A percentile compares a stretch with the other conserved stretches of the same genome.
phyloP scores from a whole-genome alignment of 1,140 invertebrate species.

The Philopotamus ludificatus region DNA sequence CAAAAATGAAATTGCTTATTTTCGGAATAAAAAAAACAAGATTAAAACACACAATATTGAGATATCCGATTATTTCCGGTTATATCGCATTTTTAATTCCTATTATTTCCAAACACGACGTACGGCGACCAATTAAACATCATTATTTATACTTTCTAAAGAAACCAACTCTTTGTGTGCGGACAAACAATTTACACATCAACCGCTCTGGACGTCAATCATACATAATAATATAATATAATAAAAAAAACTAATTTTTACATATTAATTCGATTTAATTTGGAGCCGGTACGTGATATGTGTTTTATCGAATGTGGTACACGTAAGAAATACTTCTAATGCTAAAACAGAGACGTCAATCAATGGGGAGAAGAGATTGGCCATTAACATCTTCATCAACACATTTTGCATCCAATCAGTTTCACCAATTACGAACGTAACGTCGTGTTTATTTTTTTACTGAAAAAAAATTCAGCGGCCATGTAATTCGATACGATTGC shows the following conservation, averaged over 20 bases:
- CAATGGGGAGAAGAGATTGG: neutral
- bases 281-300: neutral
- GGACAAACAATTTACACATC: constrained; percentile 22
- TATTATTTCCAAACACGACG: too few relatives aligned
- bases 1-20: too few relatives aligned
- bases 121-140: constrained; percentile 19
- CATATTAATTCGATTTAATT: constrained; percentile 16
- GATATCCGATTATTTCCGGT: too few relatives aligned
- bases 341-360: neutral
- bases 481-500: too few relatives aligned
- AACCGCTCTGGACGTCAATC: constrained; percentile 17
- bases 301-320: neutral
- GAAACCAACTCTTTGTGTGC: constrained; percentile 7
- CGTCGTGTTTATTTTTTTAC: too few relatives aligned
- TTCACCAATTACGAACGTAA: neutral
- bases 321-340: neutral
- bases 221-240: too few relatives aligned
- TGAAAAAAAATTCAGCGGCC: too few relatives aligned
- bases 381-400: neutral
- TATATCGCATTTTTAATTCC: too few relatives aligned
- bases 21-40: too few relatives aligned
- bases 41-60: too few relatives aligned
- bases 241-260: constrained; percentile 8
- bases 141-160: constrained; percentile 30
- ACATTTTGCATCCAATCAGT: neutral